phyloP scores from a whole-genome alignment of 2,888 invertebrate species.

The Himalopsyche kuldschensis region DNA sequence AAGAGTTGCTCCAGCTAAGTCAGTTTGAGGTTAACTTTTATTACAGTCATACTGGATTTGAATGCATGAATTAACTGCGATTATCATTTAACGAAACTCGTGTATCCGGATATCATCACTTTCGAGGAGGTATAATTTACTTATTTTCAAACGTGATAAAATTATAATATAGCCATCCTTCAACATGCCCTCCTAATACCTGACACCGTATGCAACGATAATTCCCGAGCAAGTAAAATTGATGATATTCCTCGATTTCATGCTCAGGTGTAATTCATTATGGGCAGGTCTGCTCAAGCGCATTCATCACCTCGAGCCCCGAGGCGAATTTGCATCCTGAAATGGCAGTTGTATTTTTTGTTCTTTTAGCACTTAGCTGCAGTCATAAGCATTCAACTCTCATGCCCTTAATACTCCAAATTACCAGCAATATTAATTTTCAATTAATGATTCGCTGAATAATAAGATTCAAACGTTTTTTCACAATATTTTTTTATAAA shows the following conservation, averaged over 20 bases:
- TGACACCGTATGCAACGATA: neutral
- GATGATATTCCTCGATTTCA: slow-evolving; percentile 9
- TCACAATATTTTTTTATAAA: too few relatives aligned
- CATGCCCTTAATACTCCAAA: neutral
- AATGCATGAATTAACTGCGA: too few relatives aligned
- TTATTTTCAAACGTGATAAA: neutral
- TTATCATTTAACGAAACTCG: neutral
- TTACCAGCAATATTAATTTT: too few relatives aligned
- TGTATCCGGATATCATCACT: neutral
- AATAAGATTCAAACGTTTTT: too few relatives aligned
- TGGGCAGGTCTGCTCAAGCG: slow-evolving; percentile 11
- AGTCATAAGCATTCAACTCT: neutral
- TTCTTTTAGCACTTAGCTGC: neutral
- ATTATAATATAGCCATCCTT: neutral
- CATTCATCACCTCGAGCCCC: slow-evolving; percentile 15
- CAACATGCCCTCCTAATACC: neutral
- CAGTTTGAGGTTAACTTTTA: too few relatives aligned
- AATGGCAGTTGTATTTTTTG: neutral
- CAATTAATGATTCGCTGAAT: too few relatives aligned
- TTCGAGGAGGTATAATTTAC: neutral
- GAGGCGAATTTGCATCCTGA: slow-evolving; percentile 5
- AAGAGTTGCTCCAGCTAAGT: too few relatives aligned
- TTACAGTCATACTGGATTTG: too few relatives aligned
- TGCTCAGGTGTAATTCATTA: slow-evolving; percentile 23
- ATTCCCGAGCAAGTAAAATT: slow-evolving; percentile 6